Base-by-base conservation (phyloP, 2,888 invertebrate species). In the Meandrusa payeni region DNA sequence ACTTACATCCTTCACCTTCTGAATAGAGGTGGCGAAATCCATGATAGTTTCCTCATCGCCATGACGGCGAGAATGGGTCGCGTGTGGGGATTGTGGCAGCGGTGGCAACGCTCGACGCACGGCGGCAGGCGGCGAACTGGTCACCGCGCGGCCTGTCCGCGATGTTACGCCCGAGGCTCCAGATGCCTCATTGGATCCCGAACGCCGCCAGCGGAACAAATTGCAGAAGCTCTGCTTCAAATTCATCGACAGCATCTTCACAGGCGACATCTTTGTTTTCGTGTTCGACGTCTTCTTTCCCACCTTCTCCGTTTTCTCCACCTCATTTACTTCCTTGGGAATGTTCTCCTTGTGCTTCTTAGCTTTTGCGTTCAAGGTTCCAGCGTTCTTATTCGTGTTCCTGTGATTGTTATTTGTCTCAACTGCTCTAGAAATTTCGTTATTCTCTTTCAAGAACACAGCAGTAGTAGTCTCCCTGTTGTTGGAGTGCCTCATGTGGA, bases 1-100 rank as follows among this genome's bases (percentile, higher is more conserved):
- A 91, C 94, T 91, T 88, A 96, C 96, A 87, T 97, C 96, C 90
- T 97, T 97, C 39, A 97, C 97, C 90, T 94, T 95, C 74, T 96
- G 95, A 65, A 97, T 95, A 58, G 96, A 97, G 15, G 95, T 94
- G 24, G 96, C 95, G 77, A 97, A 97, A 76, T 97, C 96, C 79
- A 94, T 91, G 26, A 91, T 88, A 0, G 87, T 83, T 31, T 90
- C 89, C 1, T 65, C 82, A 2, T 77, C 77, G 5, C 66, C 70
- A 2, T 53, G 47, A 5, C 65, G 47, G 6, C 76, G 71, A 0
- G 55, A 48, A 2, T 74, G 68, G 4, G 70, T 52, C 3, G 68
- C 50, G 5, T 55, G 72, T 1, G 61, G 81, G 13, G 66, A 56
- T 9, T 64, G 66, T 10, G 89, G 89, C 24, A 89, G 69, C 12